These are phyloP conservation scores for Aspidapion aeneum DNA, from an alignment of 2,888 invertebrate species.

Conservation along the genomic window DNA sequence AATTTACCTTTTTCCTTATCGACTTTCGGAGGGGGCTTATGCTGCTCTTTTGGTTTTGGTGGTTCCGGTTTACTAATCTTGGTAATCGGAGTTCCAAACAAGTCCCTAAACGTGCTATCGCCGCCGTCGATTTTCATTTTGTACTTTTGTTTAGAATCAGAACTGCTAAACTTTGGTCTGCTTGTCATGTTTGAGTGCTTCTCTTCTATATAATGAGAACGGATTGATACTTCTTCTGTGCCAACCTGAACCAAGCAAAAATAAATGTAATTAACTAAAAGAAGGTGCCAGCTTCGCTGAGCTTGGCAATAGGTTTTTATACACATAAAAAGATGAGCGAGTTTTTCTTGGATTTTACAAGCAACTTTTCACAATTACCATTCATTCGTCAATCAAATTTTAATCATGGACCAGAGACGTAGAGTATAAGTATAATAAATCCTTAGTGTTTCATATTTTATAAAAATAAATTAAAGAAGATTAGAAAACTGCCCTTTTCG, in stretches of 20 bases:
- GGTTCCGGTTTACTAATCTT: constrained; percentile 70
- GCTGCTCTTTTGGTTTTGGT: constrained; percentile 29
- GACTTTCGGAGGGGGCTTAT: constrained; percentile 53
- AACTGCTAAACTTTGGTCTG: constrained; percentile 67
- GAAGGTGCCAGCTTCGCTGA: too few species aligned
- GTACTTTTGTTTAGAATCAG: constrained; percentile 39
- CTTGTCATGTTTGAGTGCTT: constrained; percentile 57
- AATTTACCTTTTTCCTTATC: constrained; percentile 48
- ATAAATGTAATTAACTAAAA: too few species aligned
- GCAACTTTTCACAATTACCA: too few species aligned
- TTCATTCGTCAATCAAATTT: neutral
- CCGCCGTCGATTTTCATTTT: constrained; percentile 43
- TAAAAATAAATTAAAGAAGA: too few species aligned
- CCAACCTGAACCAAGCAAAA: constrained; percentile 19
- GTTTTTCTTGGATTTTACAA: too few species aligned
- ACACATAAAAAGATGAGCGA: too few species aligned
- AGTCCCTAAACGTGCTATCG: constrained; percentile 63
- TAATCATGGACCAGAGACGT: neutral
- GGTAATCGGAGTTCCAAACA: constrained; percentile 81
- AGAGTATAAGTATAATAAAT: neutral
- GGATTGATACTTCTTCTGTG: neutral
- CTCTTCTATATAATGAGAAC: constrained; percentile 26
- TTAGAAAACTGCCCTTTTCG: too few species aligned
- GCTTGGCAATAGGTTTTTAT: too few species aligned
- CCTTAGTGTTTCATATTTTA: too few species aligned